Evolutionary conservation across 2,888 invertebrate species (phyloP), one percentile per base, ranked within the genome.

Genomic region (Piscicola geometra): DNA sequence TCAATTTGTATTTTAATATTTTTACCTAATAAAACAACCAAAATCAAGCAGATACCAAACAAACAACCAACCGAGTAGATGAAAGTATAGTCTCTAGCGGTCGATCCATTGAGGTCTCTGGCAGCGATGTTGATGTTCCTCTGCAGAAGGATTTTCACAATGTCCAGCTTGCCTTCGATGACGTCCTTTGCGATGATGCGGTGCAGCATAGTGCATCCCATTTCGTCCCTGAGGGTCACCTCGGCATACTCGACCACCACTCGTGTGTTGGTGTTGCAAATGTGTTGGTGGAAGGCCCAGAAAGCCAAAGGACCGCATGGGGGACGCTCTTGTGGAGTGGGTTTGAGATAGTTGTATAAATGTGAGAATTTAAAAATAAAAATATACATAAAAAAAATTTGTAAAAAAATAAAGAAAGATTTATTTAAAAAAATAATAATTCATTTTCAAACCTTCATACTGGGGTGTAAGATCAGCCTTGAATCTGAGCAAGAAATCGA

Each of bases 281-380:
- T 77, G 76, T 80, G 80, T 71, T 82, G 81, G 18, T 79, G 79
- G 77, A 81, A 82, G 0, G 81, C 81, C 81, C 81, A 81, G 78
- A 82, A 82, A 28, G 82, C 81, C 52, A 78, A 74, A 30, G 82
- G 82, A 1, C 82, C 82, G 74, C 82, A 82, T n/a, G 82, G 82
- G 5, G 78, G 76, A 60, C 76, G 67, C 77, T 82, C 81, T 81
- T 75, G 28, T 75, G 21, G 41, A 75, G 68, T 21, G 30, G 71
- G 41, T 41, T 41, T 5, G 15, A 15, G 5, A 21, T 30, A 18
- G 64, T 64, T 3, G 64, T 64, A 64, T 47, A 47, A 47, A 47
- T 47, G 21, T 21, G 50, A 15, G 50, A 47, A 73, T n/a, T 32
- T 25, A 66, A 28, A 18, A 25, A 52, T 12, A 21, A 12, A 35